Conservation (phyloP, 2,113 vertebrate species). For the Eulacestoma nigropectus region DNA sequence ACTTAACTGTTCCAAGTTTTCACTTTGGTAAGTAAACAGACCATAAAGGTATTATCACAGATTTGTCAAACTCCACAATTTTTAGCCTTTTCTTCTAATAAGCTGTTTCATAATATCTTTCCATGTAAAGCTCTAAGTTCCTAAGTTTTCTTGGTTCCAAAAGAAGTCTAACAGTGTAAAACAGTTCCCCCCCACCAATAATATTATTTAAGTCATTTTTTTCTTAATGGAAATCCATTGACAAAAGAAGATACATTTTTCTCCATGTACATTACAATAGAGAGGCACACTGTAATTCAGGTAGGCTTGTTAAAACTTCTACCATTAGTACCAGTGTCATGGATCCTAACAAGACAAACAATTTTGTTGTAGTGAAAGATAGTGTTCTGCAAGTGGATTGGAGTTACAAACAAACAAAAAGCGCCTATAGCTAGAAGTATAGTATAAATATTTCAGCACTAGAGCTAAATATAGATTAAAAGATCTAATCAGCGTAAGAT, state of each 20-base stretch:
- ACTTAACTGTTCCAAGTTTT: neutral
- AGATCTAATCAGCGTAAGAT: neutral
- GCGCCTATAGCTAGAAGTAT: neutral
- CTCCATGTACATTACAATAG: neutral
- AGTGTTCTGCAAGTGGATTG: neutral
- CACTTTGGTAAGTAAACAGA: neutral
- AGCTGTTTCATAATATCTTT: neutral
- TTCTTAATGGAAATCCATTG: neutral
- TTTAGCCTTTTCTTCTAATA: neutral
- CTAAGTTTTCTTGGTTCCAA: neutral
- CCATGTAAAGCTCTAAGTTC: neutral
- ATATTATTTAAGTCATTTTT: neutral
- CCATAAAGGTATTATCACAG: neutral
- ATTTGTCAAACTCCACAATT: neutral
- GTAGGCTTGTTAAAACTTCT: neutral
- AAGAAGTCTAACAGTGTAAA: neutral
- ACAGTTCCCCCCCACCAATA: neutral
- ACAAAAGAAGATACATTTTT: neutral
- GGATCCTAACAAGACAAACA: neutral
- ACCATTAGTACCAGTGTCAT: neutral
- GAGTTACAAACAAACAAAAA: slow-evolving; percentile 41
- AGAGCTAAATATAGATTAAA: slow-evolving; percentile 56
- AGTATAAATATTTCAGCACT: slow-evolving; percentile 36
- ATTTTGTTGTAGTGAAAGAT: neutral
- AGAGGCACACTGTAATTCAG: neutral